These are phyloP conservation scores for Mastigias papua DNA, from an alignment of 30 jellyfish, hydroid and myxozoan genomes.

Conservation along the genomic window DNA sequence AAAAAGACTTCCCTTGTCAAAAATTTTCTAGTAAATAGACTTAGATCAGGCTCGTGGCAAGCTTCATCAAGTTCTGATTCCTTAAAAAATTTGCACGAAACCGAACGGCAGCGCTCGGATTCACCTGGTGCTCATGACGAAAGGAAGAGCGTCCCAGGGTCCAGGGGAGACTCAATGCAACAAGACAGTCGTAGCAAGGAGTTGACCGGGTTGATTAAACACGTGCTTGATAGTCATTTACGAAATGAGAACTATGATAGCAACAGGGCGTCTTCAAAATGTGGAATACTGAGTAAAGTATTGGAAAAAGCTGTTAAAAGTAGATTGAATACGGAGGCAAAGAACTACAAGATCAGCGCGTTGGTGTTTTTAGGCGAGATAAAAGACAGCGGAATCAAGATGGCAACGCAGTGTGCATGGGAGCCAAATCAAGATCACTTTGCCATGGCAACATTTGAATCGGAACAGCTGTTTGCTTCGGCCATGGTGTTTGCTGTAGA, in stretches of 20 bases:
- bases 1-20: slow-evolving; percentile 57
- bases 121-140: neutral
- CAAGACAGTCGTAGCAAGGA: slow-evolving; percentile 23
- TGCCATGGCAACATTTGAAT: slow-evolving; percentile 91
- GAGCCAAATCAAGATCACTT: slow-evolving; percentile 83
- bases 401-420: slow-evolving; percentile 97
- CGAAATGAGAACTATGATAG: slow-evolving; percentile 62
- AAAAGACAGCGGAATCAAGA: slow-evolving; percentile 81
- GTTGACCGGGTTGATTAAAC: slow-evolving; percentile 43
- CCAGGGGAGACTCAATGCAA: neutral
- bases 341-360: slow-evolving; percentile 75
- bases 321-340: slow-evolving; percentile 43
- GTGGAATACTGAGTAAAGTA: slow-evolving; percentile 75
- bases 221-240: slow-evolving; percentile 64
- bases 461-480: slow-evolving; percentile 80
- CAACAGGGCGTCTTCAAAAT: slow-evolving; percentile 66
- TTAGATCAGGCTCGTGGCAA: slow-evolving; percentile 76
- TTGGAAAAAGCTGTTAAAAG: slow-evolving; percentile 74
- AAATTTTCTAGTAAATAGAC: slow-evolving; percentile 50
- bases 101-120: slow-evolving; percentile 31
- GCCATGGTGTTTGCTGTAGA: slow-evolving; percentile 85
- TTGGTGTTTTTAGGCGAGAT: slow-evolving; percentile 85
- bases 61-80: slow-evolving; percentile 53
- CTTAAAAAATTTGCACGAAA: neutral
- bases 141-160: neutral